Percentiles rank a stretch among this genome's conserved stretches.
These are phyloP conservation scores for Micromys minutus DNA, from an alignment of 2,113 vertebrate genomes.

Conservation along the genomic window DNA sequence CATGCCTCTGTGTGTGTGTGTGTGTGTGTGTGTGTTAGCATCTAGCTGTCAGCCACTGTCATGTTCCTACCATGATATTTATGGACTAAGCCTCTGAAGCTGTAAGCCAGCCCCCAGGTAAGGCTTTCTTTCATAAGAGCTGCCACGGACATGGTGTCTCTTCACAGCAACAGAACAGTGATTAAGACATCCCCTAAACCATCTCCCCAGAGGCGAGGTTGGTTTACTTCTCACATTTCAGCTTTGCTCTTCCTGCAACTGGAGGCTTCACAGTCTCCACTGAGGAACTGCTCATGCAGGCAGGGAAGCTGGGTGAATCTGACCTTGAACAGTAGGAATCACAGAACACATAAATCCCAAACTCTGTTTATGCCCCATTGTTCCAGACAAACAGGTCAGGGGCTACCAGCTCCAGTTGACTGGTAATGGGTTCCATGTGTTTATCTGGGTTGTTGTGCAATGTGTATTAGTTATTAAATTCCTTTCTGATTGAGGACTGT, in stretches of 20 bases:
- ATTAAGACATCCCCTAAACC: neutral
- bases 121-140: neutral
- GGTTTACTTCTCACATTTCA: neutral
- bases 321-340: slow-evolving; percentile 39
- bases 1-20: neutral
- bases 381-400: slow-evolving; percentile 52
- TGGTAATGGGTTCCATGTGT: slow-evolving; percentile 59
- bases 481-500: slow-evolving; percentile 5
- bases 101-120: neutral
- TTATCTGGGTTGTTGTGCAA: slow-evolving; percentile 55
- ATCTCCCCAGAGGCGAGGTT: too few species aligned
- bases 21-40: neutral
- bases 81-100: neutral
- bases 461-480: slow-evolving; percentile 63
- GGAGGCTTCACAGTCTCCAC: neutral
- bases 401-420: slow-evolving; percentile 49
- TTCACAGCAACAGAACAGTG: neutral
- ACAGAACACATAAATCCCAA: slow-evolving; percentile 42
- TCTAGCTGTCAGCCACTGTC: neutral
- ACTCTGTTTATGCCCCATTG: slow-evolving; percentile 31
- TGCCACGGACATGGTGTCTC: neutral
- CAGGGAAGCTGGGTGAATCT: slow-evolving; percentile 37
- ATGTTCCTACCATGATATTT: neutral
- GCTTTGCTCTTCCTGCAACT: neutral
- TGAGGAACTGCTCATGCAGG: neutral